Evolutionary conservation across 2,113 vertebrate species (phyloP), one percentile per base, ranked within the genome.

Genomic region (Nannospalax galili): DNA sequence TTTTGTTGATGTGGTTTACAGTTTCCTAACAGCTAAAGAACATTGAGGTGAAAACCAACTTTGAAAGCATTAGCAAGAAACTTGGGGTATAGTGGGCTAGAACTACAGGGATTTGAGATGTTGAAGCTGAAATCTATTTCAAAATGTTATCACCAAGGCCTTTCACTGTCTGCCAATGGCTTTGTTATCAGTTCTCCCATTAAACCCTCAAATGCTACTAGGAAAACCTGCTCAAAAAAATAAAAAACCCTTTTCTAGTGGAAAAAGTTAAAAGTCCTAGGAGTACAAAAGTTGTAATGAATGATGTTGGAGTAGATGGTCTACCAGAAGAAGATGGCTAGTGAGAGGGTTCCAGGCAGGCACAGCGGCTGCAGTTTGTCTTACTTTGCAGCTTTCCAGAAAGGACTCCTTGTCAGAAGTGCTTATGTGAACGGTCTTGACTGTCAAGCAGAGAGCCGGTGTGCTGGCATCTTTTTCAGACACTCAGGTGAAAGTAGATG

Each of bases 21-120:
- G 16, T 94, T 96, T 95, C 94, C 94, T 90, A 88, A 75, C 42
- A 92, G 72, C 56, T 37, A 94, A 97, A 97, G 60, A 94, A 65
- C 80, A 58, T 52, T 62, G 82, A 45, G 60, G 65, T 85, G 93
- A 77, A 97, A 78, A 37, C 22, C 17, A 56, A 58, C 87, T 92
- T 96, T 58, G 72, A 85, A 90, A 45, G 58, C 90, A 89, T 20
- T 90, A 85, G 26, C 42, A 30, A 3, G 48, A 78, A 95, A 87
- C 52, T 56, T 37, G 75, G 35, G 17, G 62, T 40, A 8, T 19
- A 2, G 16, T 16, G 3, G n/a, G 16, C 37, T 4, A 24, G 35
- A 37, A 22, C 28, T 58, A 42, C 90, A 78, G 40, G 4, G 8
- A 14, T 52, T 9, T 85, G 58, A 82, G 20, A 69, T 7, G 45